Conservation (phyloP, 1,140 invertebrate genomes). For the Chionoecetes opilio region DNA sequence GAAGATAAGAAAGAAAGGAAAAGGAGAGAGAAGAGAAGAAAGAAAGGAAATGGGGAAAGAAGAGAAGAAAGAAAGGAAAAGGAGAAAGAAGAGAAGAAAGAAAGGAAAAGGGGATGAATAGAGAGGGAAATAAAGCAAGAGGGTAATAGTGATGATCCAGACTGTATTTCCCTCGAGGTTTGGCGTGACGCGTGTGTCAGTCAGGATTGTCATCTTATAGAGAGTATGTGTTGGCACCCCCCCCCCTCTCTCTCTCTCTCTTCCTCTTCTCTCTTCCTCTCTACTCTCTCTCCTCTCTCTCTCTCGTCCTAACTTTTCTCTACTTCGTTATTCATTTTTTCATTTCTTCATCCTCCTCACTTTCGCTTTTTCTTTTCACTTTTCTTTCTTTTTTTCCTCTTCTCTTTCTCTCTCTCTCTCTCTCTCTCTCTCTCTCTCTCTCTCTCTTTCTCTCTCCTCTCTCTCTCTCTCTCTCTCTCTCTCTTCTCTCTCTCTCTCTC, state of each 20-base stretch:
- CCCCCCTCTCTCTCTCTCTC: not conserved
- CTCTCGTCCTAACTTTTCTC: too few relatives aligned
- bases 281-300: too few relatives aligned
- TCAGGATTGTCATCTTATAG: constrained; percentile 43
- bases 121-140: not conserved
- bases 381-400: too few relatives aligned
- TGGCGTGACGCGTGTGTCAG: constrained; percentile 2
- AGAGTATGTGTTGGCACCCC: not conserved
- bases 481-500: too few relatives aligned
- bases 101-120: too few relatives aligned
- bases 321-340: too few relatives aligned
- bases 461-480: not conserved
- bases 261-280: too few relatives aligned
- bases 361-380: too few relatives aligned
- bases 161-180: constrained; percentile 31
- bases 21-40: not conserved
- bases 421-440: not conserved
- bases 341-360: too few relatives aligned
- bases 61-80: not conserved
- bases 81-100: not conserved
- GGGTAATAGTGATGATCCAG: constrained; percentile 32
- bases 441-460: not conserved
- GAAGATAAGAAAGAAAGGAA: not conserved
- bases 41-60: not conserved
- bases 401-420: not conserved